phyloP scores from a whole-genome alignment of 1,140 invertebrate genomes.

The Mesaphorura yosii region DNA sequence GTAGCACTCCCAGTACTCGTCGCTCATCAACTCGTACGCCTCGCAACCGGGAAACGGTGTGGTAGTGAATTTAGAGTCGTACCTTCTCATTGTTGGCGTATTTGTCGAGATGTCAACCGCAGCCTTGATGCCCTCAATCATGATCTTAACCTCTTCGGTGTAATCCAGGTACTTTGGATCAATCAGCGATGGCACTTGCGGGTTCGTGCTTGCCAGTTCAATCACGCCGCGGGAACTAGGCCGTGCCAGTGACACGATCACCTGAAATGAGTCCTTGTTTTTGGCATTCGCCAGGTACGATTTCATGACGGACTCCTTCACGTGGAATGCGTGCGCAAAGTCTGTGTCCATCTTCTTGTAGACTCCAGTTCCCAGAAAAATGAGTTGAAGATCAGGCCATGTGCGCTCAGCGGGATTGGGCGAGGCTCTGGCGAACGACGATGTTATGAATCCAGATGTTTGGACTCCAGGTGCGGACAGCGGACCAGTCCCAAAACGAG shows the following conservation, averaged over 20 bases:
- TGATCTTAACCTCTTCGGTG: slow-evolving; percentile 41
- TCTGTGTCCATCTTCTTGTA: slow-evolving; percentile 15
- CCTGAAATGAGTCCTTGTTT: slow-evolving; percentile 23
- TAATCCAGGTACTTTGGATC: slow-evolving; percentile 65
- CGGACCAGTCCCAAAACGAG: slow-evolving; percentile 15
- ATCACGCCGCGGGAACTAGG: slow-evolving; percentile 15
- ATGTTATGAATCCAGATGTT: slow-evolving; percentile 13
- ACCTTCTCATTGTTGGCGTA: slow-evolving; percentile 44
- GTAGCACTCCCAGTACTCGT: slow-evolving; percentile 62
- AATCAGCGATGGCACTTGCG: slow-evolving; percentile 62
- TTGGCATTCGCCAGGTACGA: slow-evolving; percentile 17
- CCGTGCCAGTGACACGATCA: slow-evolving; percentile 21
- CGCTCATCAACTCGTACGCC: slow-evolving; percentile 48
- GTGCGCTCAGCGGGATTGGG: slow-evolving; percentile 23
- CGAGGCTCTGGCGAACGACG: slow-evolving; percentile 11
- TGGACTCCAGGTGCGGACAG: slow-evolving; percentile 12
- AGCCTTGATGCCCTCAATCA: slow-evolving; percentile 20
- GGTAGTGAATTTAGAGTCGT: slow-evolving; percentile 47
- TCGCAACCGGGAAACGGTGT: slow-evolving; percentile 52
- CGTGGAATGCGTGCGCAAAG: slow-evolving; percentile 18
- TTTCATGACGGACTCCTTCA: slow-evolving; percentile 11
- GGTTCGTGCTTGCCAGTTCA: slow-evolving; percentile 53
- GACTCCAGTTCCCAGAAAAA: slow-evolving; percentile 15
- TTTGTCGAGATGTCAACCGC: slow-evolving; percentile 32
- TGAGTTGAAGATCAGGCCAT: slow-evolving; percentile 34